Percentiles rank a stretch among this genome's conserved stretches.
These are phyloP conservation scores for Pipistrellus pygmaeus DNA, from an alignment of 2,797 vertebrate genomes.

Conservation along the genomic window DNA sequence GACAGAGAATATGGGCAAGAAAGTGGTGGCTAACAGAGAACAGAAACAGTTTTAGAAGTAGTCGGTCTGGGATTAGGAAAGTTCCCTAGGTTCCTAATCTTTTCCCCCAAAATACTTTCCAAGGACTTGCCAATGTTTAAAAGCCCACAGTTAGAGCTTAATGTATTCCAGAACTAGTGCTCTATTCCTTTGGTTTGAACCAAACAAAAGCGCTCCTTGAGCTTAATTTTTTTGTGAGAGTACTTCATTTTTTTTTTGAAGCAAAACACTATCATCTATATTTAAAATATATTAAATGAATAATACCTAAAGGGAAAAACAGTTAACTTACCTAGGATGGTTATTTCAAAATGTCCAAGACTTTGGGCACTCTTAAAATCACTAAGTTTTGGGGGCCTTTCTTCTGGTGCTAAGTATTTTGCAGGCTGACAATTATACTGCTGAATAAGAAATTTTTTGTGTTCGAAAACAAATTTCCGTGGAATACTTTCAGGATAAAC, in stretches of 20 bases:
- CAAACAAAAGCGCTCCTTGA: conserved; percentile 23
- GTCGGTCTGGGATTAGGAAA: not conserved
- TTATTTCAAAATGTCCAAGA: conserved; percentile 91
- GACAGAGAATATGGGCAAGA: not conserved
- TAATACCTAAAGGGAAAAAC: conserved; percentile 26
- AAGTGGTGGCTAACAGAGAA: conserved; percentile 15
- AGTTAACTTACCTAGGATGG: conserved; percentile 91
- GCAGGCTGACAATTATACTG: conserved; percentile 91
- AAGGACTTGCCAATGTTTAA: conserved; percentile 23
- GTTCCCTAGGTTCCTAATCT: not conserved
- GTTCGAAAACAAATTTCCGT: conserved; percentile 89
- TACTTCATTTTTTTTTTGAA: not conserved
- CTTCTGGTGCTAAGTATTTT: conserved; percentile 85
- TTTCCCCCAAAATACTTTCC: not conserved
- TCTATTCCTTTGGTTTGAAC: conserved; percentile 1
- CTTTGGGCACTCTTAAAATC: conserved; percentile 82
- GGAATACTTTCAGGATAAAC: conserved; percentile 91
- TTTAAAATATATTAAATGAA: conserved; percentile 55
- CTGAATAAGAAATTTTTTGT: conserved; percentile 89
- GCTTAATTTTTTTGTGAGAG: not conserved
- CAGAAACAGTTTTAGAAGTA: conserved; percentile 22
- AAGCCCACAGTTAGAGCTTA: conserved; percentile 22
- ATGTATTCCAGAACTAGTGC: conserved; percentile 21
- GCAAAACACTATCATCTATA: conserved; percentile 25
- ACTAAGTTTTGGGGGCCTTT: conserved; percentile 61